Evolutionary conservation across 1,140 invertebrate genomes (phyloP), one percentile per base, ranked within the genome.

Genomic region (Cyphomyrmex costatus): DNA sequence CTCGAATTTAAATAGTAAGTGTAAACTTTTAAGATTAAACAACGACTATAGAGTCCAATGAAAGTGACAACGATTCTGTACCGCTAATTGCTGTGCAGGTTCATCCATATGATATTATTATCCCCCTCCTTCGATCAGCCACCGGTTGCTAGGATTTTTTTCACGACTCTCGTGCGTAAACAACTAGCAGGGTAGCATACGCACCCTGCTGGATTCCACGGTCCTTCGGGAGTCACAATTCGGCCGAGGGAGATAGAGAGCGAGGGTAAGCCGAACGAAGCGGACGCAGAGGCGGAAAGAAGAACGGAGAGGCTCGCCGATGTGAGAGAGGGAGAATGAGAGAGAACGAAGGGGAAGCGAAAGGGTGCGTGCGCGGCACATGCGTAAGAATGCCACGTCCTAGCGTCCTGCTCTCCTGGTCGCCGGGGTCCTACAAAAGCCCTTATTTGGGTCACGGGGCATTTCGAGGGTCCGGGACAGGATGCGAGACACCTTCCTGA

Each of bases 391-490:
- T 58, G 66, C 53, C 51, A 70, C 73, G 68, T 83, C 79, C 65
- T 56, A 21, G 27, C 36, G 46, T 93, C 77, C 91, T 95, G 91
- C 58, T 94, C 88, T 93, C 95, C 95, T 95, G 93, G 82, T 95
- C 88, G n/a, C 65, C 85, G 89, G 92, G 94, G 93, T 95, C 94
- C 94, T 95, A 94, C 93, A 93, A 95, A 95, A 95, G 94, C 94
- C 94, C 94, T 95, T 95, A 95, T 95, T 94, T 95, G 94, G 94
- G 94, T 95, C 94, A 95, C 90, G 90, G 92, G 86, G 79, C 92
- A 91, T 90, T 91, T 91, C 89, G 79, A 88, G 90, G 89, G 53
- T 87, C 76, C 68, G 65, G 76, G 65, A 86, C 49, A 19, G 19
- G 33, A 53, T 46, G 61, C 60, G n/a, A 10, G 24, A 66, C 19